Evolutionary conservation across 2,113 vertebrate species (phyloP).

Genomic region (Tichodroma muraria): DNA sequence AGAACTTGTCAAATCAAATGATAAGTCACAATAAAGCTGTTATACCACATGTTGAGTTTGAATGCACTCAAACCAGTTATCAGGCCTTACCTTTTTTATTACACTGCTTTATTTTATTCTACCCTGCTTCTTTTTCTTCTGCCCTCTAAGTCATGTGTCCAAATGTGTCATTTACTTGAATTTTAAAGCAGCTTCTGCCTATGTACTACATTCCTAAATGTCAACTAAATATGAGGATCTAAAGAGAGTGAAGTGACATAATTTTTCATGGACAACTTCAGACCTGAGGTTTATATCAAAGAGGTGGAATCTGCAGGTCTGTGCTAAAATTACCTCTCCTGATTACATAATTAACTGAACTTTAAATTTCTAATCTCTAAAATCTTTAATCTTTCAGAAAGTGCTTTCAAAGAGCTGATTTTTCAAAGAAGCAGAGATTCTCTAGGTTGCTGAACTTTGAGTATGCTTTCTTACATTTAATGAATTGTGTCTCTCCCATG

Average conservation of each 20-base stretch:
- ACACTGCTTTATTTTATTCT: not conserved
- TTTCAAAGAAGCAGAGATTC: not conserved
- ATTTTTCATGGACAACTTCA: not conserved
- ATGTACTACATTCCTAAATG: not conserved
- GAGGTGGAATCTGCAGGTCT: not conserved
- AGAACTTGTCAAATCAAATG: not conserved
- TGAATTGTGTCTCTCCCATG: not conserved
- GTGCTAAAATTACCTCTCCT: not conserved
- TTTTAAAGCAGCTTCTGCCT: not conserved
- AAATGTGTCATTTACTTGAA: not conserved
- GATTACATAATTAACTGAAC: not conserved
- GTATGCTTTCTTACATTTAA: not conserved
- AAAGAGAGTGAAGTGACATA: not conserved
- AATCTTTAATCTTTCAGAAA: not conserved
- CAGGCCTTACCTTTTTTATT: not conserved
- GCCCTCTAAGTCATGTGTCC: not conserved
- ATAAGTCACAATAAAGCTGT: not conserved
- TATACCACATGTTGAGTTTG: not conserved
- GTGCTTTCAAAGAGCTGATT: not conserved
- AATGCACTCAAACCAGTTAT: not conserved
- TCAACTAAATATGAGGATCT: not conserved
- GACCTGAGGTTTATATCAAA: not conserved
- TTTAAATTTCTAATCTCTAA: not conserved
- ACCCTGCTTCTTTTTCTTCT: not conserved
- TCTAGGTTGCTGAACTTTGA: not conserved